phyloP scores from a whole-genome alignment of 2,888 invertebrate genomes.

The Petrophora chlorosata region DNA sequence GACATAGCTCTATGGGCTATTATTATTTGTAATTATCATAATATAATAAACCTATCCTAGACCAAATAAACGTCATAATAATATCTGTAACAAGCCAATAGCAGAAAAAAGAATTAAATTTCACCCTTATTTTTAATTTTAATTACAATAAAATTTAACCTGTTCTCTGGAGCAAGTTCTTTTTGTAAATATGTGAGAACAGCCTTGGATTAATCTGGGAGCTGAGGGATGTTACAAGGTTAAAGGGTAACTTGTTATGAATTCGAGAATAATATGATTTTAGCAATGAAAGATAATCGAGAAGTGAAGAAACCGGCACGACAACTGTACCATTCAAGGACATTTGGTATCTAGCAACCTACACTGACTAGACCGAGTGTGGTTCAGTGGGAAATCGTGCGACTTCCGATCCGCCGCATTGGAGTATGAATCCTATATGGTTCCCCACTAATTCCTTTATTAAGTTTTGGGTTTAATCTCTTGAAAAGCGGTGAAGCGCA shows the following conservation, averaged over 20 bases:
- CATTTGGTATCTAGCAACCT: no score
- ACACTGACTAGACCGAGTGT: no score
- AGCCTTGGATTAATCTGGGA: conserved; percentile 5
- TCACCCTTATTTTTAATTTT: conserved; percentile 16
- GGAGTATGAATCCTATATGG: no score
- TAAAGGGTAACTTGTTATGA: conserved; percentile 3
- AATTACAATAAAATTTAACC: conserved; percentile 12
- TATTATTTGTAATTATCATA: background rate
- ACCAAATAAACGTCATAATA: background rate
- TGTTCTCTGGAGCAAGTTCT: conserved; percentile 15
- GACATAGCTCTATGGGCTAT: background rate
- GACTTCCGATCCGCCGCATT: no score
- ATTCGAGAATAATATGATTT: background rate
- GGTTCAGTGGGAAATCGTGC: no score
- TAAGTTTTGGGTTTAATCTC: no score
- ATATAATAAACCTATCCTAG: conserved; percentile 13
- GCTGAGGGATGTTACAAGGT: conserved; percentile 5
- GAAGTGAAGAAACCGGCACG: no score
- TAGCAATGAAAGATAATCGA: background rate
- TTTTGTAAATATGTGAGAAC: conserved; percentile 17
- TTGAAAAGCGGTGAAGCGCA: no score
- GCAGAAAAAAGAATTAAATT: conserved; percentile 4
- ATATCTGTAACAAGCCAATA: background rate
- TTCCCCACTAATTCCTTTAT: no score
- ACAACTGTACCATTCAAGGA: no score